Percentiles rank a stretch among this genome's conserved stretches.
These are phyloP conservation scores for Melanotaenia trifasciata DNA, from an alignment of 2,797 vertebrate genomes.

Conservation along the genomic window DNA sequence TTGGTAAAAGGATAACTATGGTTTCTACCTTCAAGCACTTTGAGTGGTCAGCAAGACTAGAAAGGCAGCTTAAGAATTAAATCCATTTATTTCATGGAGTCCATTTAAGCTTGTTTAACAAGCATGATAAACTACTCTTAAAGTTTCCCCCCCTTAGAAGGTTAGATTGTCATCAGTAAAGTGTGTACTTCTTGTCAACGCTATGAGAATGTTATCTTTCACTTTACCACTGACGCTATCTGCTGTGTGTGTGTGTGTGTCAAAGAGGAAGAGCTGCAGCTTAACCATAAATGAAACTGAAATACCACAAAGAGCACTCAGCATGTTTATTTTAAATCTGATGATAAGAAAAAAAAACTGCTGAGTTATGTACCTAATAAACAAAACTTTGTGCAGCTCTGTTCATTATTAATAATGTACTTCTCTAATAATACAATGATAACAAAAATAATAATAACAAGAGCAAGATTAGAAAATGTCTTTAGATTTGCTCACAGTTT, in stretches of 20 bases:
- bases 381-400: not conserved
- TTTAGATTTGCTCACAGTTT: too few relatives aligned
- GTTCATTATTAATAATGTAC: too few relatives aligned
- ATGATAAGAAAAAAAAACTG: not conserved
- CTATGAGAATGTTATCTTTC: not conserved
- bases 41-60: not conserved
- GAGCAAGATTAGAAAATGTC: too few relatives aligned
- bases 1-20: too few relatives aligned
- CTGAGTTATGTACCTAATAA: not conserved
- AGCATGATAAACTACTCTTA: not conserved
- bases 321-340: not conserved
- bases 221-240: not conserved
- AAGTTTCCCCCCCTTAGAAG: not conserved
- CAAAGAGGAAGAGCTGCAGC: not conserved
- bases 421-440: too few relatives aligned
- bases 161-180: not conserved
- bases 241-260: not conserved
- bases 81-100: not conserved
- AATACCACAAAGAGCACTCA: not conserved
- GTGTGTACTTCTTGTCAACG: not conserved
- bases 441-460: too few relatives aligned
- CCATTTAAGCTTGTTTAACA: not conserved
- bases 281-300: not conserved
- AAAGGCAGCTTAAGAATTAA: not conserved
- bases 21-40: too few relatives aligned